A percentile compares a stretch with the other conserved stretches of the same genome.
These are phyloP conservation scores for Caenorhabditis zanzibari DNA, from an alignment of 2,888 invertebrate genomes.

Conservation along the genomic window DNA sequence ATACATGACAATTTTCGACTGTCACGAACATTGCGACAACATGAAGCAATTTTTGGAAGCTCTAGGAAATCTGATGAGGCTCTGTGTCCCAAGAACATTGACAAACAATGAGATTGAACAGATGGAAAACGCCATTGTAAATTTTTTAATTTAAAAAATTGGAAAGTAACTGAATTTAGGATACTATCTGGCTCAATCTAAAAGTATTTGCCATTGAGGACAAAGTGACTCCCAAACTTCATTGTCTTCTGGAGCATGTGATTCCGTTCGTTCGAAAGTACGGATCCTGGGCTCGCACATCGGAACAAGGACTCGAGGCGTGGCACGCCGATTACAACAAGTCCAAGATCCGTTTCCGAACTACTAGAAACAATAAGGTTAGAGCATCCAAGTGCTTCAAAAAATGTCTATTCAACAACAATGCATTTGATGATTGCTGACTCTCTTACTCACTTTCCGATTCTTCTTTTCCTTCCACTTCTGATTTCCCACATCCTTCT, in stretches of 20 bases:
- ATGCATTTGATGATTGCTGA: too few species aligned
- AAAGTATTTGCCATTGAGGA: not conserved
- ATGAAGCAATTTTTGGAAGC: not conserved
- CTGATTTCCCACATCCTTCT: too few species aligned
- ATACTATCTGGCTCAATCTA: not conserved
- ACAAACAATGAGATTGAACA: not conserved
- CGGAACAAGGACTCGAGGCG: conserved; percentile 12
- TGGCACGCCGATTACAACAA: too few species aligned
- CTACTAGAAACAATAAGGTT: not conserved
- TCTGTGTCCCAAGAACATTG: not conserved
- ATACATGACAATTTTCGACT: not conserved
- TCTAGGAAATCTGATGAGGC: not conserved
- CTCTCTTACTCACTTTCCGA: too few species aligned
- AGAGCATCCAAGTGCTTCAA: not conserved
- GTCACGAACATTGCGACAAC: not conserved
- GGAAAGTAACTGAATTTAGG: too few species aligned
- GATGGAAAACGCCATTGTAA: not conserved
- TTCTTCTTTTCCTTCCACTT: too few species aligned
- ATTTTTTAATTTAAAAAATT: too few species aligned
- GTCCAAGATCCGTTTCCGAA: conserved; percentile 17
- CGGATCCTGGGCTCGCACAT: not conserved
- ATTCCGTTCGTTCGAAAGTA: not conserved
- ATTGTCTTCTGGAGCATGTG: not conserved
- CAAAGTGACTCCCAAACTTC: not conserved
- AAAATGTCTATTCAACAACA: too few species aligned